Evolutionary conservation across 2,797 vertebrate genomes (phyloP).

Genomic region (Microcaecilia unicolor): DNA sequence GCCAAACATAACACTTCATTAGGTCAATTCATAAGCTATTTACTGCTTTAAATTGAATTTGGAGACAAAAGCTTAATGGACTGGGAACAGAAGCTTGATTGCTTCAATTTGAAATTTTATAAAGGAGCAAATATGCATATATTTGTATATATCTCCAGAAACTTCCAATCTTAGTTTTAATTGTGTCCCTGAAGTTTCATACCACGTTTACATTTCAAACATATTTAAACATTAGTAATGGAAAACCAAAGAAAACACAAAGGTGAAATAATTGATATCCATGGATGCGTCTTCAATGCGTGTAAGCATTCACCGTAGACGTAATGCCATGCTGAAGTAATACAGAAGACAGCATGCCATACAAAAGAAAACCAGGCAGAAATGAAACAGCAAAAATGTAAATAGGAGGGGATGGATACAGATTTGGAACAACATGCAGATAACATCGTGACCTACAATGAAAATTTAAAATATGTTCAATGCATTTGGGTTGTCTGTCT

Average conservation of each 20-base stretch:
- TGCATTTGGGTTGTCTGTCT: conserved; percentile 37
- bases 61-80: too few species aligned
- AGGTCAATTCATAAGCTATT: too few species aligned
- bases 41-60: too few species aligned
- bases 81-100: too few species aligned
- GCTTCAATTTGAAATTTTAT: too few species aligned
- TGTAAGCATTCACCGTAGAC: conserved; percentile 42
- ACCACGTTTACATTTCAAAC: conserved; percentile 72
- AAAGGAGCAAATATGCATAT: too few species aligned
- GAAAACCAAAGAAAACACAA: conserved; percentile 50
- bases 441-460: conserved; percentile 33
- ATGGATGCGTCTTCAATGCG: conserved; percentile 23
- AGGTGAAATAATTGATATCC: conserved; percentile 21
- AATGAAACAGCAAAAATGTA: conserved; percentile 26
- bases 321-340: conserved; percentile 52
- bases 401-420: conserved; percentile 19
- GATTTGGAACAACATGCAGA: conserved; percentile 27
- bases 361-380: conserved; percentile 30
- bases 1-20: too few species aligned
- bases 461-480: conserved; percentile 40
- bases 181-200: conserved; percentile 68
- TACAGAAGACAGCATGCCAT: conserved; percentile 41
- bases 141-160: too few species aligned
- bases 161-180: too few species aligned
- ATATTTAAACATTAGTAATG: conserved; percentile 64